phyloP scores from a whole-genome alignment of 2,888 invertebrate species.

The Oligia latruncula region DNA sequence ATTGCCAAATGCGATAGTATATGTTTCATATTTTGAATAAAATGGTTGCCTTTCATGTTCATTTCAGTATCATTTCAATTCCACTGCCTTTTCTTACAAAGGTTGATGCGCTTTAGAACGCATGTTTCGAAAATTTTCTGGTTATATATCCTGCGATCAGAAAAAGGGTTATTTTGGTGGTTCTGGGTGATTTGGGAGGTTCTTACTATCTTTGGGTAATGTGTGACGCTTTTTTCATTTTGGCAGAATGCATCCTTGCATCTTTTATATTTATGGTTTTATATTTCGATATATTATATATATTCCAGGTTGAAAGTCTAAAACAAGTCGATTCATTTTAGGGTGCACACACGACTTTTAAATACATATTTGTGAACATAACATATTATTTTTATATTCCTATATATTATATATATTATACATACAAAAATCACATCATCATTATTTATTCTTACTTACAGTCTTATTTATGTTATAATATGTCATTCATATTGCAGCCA shows the following conservation, averaged over 20 bases:
- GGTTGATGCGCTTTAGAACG: not conserved
- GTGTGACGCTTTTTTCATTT: conserved; percentile 40
- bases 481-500: not conserved
- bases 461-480: not conserved
- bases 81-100: conserved; percentile 7
- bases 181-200: conserved; percentile 12
- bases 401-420: not conserved
- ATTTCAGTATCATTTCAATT: conserved; percentile 27
- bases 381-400: not conserved
- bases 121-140: not conserved
- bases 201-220: conserved; percentile 6
- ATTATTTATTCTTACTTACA: conserved; percentile 9
- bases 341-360: conserved; percentile 1
- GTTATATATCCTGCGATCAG: not conserved
- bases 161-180: conserved; percentile 5
- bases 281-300: conserved; percentile 12
- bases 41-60: not conserved
- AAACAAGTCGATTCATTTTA: not conserved
- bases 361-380: conserved; percentile 8
- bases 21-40: not conserved
- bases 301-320: not conserved
- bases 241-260: conserved; percentile 1
- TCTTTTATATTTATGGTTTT: conserved; percentile 23
- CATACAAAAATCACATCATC: not conserved
- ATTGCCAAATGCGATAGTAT: too few species aligned